These are phyloP conservation scores for Panurus biarmicus DNA, from an alignment of 2,113 vertebrate genomes.

Conservation along the genomic window DNA sequence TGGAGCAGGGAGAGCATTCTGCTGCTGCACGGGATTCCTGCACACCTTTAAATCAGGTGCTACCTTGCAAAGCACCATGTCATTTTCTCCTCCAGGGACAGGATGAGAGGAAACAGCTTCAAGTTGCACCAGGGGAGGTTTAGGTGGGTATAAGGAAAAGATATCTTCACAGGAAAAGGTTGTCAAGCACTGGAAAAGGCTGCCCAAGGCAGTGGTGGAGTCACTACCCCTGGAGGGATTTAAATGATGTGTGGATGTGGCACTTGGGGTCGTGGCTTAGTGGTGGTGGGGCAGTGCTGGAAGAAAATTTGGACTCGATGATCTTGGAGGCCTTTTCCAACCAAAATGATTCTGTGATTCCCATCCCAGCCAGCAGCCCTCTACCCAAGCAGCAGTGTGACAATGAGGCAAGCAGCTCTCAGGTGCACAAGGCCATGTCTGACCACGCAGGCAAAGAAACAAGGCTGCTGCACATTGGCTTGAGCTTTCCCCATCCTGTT, in stretches of 20 bases:
- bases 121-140: neutral
- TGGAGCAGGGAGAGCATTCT: neutral
- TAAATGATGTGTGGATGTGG: neutral
- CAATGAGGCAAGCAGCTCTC: neutral
- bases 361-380: neutral
- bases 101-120: neutral
- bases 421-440: neutral
- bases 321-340: neutral
- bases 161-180: neutral
- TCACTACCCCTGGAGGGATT: neutral
- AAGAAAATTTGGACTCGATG: neutral
- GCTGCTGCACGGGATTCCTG: neutral
- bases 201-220: neutral
- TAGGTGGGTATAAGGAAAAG: neutral
- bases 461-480: neutral
- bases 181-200: neutral
- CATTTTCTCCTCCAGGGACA: neutral
- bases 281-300: neutral
- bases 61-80: neutral
- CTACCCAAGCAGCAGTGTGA: neutral
- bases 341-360: neutral
- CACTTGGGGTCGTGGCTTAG: rapidly evolving
- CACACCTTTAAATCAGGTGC: neutral
- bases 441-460: neutral
- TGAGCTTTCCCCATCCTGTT: neutral